Base-by-base conservation (phyloP, 2,888 invertebrate genomes). In the Heliconius erato region DNA sequence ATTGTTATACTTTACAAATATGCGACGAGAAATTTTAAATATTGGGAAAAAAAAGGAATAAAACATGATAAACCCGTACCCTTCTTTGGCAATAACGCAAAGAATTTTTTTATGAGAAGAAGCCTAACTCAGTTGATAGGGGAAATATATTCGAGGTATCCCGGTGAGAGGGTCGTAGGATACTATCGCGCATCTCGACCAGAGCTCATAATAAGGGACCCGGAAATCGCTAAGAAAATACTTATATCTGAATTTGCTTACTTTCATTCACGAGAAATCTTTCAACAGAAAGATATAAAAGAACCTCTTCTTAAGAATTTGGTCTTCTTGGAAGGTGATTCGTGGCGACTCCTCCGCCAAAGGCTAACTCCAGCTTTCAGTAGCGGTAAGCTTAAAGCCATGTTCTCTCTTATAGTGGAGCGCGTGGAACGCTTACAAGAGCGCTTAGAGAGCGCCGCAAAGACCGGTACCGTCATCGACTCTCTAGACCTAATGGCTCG, bases 401-500 rank as follows among this genome's bases (percentile, higher is more conserved):
- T 93, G 93, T 93, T 93, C 84, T 93, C 93, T 26, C 88, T 93
- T 59, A 89, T 93, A 71, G 89, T 89, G 76, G 92, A 92, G 85
- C 90, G 93, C 40, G 92, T 93, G 16, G 91, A 92, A 86, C 84
- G 87, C 9, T 85, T 93, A 82, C 91, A 90, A 84, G 81, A 86
- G 59, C 88, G 90, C 4, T 85, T 89, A 19, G 85, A 88, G 9
- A 74, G 67, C 1, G 81, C 87, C 4, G 88, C 89, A 5, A 86
- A 90, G 23, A 84, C 85, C 0, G 88, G 87, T 1, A 83, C 78
- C 28, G 81, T 88, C 12, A 65, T 92, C 6, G 93, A 93, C 85
- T 92, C 91, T 6, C 89, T 92, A 0, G 93, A 94, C 80, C 89
- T 93, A 35, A 92, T 93, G 93, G 92, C 91, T 26, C 90, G 93